A percentile compares a stretch with the other conserved stretches of the same genome.
Conservation (phyloP, 2,113 vertebrate species). For the Anas platyrhynchos region DNA sequence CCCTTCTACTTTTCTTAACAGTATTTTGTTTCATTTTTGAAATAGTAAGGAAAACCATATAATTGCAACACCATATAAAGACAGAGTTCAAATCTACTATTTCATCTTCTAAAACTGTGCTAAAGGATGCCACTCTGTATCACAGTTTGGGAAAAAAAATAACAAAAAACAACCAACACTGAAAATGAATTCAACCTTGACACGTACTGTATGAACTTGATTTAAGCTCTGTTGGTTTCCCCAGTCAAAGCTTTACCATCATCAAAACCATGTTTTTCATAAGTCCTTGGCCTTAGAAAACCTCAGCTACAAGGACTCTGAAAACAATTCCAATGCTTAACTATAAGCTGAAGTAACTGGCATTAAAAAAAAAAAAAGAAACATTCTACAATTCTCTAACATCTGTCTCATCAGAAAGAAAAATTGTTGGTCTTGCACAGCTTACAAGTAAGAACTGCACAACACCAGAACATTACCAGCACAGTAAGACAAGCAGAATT, state of each 20-base stretch:
- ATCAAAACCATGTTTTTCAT: neutral
- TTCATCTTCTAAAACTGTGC: neutral
- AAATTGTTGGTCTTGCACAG: neutral
- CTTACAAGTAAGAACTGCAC: neutral
- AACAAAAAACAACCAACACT: neutral
- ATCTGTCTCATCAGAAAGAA: neutral
- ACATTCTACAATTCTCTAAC: neutral
- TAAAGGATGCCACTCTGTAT: neutral
- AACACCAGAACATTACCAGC: neutral
- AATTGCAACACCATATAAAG: neutral
- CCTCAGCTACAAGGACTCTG: neutral
- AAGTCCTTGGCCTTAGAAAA: neutral
- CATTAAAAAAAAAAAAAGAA: neutral
- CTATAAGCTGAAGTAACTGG: neutral
- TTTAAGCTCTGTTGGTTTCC: neutral
- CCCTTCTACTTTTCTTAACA: neutral
- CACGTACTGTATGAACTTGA: neutral
- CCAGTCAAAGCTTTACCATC: neutral
- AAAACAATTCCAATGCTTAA: neutral
- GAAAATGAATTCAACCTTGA: neutral
- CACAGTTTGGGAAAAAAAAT: rapidly evolving
- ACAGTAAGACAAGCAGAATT: neutral
- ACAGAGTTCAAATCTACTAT: neutral
- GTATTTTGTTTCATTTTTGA: neutral
- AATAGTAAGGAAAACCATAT: neutral